A percentile compares a stretch with the other conserved stretches of the same genome.
phyloP scores from a whole-genome alignment of 2,797 vertebrate species.

The Lutra lutra region DNA sequence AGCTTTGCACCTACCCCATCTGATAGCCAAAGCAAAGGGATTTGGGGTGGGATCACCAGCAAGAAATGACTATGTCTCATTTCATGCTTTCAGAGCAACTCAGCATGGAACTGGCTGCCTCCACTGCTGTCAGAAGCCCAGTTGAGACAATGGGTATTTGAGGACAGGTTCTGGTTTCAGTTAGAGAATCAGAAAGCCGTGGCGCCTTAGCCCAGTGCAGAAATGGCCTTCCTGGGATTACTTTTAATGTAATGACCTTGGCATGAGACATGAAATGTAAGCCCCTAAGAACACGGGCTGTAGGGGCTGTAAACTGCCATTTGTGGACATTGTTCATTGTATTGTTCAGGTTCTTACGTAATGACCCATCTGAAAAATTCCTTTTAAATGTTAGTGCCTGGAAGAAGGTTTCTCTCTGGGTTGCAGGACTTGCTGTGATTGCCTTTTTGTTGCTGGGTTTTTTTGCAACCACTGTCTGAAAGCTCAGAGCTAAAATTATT shows the following conservation, averaged over 20 bases:
- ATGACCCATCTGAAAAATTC: slow-evolving; percentile 46
- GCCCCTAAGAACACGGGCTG: background rate
- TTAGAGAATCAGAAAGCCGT: slow-evolving; percentile 53
- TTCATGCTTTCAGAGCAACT: background rate
- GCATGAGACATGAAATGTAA: background rate
- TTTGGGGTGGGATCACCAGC: background rate
- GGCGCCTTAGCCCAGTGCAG: background rate
- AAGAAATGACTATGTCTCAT: background rate
- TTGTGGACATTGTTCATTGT: background rate
- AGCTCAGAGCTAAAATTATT: slow-evolving; percentile 42
- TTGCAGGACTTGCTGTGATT: background rate
- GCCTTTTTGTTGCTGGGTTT: background rate
- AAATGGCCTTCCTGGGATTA: slow-evolving; percentile 19
- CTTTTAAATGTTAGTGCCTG: slow-evolving; percentile 33
- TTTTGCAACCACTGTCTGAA: background rate
- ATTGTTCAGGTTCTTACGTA: slow-evolving; percentile 39
- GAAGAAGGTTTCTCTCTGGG: slow-evolving; percentile 23
- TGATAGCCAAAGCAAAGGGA: slow-evolving; percentile 13
- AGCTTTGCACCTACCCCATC: background rate
- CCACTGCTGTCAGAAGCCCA: background rate
- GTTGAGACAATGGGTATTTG: slow-evolving; percentile 34
- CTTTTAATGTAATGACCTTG: slow-evolving; percentile 45
- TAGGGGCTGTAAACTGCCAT: background rate
- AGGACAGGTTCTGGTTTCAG: slow-evolving; percentile 51
- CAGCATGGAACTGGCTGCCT: background rate